phyloP scores from a whole-genome alignment of 2,888 invertebrate genomes.

The Drosophila robusta region DNA sequence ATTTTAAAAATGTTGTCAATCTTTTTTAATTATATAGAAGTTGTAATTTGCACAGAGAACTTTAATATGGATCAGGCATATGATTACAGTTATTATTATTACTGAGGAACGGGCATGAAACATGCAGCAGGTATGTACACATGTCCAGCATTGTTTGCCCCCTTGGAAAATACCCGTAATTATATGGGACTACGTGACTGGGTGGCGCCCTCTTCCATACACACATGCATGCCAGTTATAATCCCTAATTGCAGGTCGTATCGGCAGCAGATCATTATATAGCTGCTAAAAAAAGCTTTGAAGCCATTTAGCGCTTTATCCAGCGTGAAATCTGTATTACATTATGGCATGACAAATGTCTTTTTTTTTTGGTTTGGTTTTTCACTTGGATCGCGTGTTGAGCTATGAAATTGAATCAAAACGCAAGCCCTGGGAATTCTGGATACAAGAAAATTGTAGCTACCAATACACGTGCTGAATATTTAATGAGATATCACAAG shows the following conservation, averaged over 20 bases:
- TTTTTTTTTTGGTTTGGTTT: background rate
- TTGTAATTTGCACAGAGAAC: slow-evolving; percentile 8
- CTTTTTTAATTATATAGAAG: background rate
- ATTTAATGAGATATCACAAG: slow-evolving; percentile 6
- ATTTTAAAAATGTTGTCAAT: background rate
- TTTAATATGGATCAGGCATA: background rate
- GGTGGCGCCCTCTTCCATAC: background rate
- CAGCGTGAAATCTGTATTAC: slow-evolving; percentile 43
- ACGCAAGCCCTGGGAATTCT: background rate
- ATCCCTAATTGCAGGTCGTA: slow-evolving; percentile 13
- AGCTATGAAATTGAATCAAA: background rate
- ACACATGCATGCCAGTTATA: slow-evolving; percentile 4
- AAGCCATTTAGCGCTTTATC: slow-evolving; percentile 9
- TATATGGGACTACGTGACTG: slow-evolving; percentile 43
- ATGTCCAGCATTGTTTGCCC: slow-evolving; percentile 19
- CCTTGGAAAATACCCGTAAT: slow-evolving; percentile 54
- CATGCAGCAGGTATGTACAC: slow-evolving; percentile 36
- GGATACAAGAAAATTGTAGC: background rate
- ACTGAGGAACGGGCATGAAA: slow-evolving; percentile 30
- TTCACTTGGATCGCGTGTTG: slow-evolving; percentile 25
- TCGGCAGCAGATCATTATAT: too few species aligned
- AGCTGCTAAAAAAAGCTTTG: too few species aligned
- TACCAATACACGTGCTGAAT: slow-evolving; percentile 16
- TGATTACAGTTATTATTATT: background rate
- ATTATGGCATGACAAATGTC: slow-evolving; percentile 25